These are phyloP conservation scores for Sturnira hondurensis DNA, from an alignment of 2,113 vertebrate genomes.

Conservation along the genomic window DNA sequence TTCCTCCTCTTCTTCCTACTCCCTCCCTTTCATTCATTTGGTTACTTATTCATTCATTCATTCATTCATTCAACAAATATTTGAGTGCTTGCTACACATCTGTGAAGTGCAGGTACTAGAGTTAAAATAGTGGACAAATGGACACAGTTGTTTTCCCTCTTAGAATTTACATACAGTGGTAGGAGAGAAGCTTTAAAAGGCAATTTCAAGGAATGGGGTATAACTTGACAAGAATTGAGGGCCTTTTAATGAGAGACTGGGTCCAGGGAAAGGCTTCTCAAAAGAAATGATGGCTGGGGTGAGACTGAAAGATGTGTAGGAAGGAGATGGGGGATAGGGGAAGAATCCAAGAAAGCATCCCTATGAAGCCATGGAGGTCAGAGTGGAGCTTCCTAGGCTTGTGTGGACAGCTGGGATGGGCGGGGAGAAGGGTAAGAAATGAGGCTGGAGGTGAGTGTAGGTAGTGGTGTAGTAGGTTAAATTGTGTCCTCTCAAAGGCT, in stretches of 20 bases:
- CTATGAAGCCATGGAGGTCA: background rate
- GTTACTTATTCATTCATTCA: background rate
- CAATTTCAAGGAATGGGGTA: background rate
- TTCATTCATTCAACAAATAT: background rate
- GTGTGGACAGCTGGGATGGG: background rate
- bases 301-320: background rate
- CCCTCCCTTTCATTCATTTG: background rate
- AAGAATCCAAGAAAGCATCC: background rate
- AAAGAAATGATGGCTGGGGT: background rate
- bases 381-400: background rate
- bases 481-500: background rate
- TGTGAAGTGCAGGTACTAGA: background rate
- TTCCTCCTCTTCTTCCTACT: background rate
- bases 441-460: background rate
- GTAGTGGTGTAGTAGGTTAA: background rate
- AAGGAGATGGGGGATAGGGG: background rate
- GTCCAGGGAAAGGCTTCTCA: background rate
- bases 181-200: background rate
- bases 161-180: background rate
- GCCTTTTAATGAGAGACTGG: too few relatives aligned
- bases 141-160: background rate
- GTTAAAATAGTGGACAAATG: background rate
- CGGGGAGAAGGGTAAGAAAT: background rate
- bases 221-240: background rate
- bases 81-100: background rate